Base-by-base conservation (phyloP, 2,888 invertebrate genomes). In the Hermaeophaga mercurialis region DNA sequence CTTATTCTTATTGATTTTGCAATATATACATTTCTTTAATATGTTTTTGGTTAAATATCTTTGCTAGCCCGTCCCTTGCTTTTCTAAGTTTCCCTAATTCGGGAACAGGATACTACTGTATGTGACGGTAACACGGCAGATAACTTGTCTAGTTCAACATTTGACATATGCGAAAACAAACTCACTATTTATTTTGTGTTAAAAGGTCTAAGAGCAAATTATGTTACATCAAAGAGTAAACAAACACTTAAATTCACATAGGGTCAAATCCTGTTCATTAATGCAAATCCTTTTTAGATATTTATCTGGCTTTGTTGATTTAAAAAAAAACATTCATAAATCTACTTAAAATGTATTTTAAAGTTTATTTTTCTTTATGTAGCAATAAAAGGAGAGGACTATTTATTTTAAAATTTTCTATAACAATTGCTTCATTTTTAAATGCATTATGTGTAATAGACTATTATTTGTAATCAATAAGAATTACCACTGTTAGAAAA, bases 111-210 rank as follows among this genome's bases (percentile, higher is more conserved):
- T 22, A 22, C 15, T 26, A 18, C 22, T 7, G 38, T 17, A 24
- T 48, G 50, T 41, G 46, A 47, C 49, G 24, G 44, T 36, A 47
- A 24, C 48, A 39, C 44, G 63, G 62, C 64, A 65, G 64, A 62
- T 61, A 68, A 66, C 65, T 67, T 53, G 61, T 59, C 66, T 57
- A 56, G 57, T 57, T 48, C 63, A 65, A 64, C 65, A 64, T 63
- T 67, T 68, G 72, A 71, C 72, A 70, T 65, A 65, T 71, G 70
- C 70, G 62, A 70, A 70, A 72, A 72, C 71, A 72, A 68, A 58
- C 61, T 58, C 62, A 58, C 26, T 72, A 66, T 73, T 74, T 73
- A 70, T 71, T 68, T 67, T 66, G 66, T 61, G 67, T 69, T 73
- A 70, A 72, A 69, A 71, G 70, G 71, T 70, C 71, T 72, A 66